Evolutionary conservation across 2,113 vertebrate genomes (phyloP).

Genomic region (Danio rerio): DNA sequence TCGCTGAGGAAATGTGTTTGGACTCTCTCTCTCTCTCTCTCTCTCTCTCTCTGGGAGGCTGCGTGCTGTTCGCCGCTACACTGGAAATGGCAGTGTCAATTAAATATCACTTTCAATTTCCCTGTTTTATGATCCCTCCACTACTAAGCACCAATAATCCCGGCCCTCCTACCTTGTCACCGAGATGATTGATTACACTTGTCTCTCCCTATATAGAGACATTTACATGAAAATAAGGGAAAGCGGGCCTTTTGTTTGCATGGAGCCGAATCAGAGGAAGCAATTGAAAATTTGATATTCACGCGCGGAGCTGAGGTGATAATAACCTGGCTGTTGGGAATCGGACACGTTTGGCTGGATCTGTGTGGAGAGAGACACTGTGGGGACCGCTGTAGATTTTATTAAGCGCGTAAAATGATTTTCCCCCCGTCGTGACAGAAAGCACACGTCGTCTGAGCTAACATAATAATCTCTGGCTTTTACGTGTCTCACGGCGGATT

Average conservation of each 20-base stretch:
- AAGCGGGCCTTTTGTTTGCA: constrained; percentile 81
- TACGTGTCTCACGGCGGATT: constrained; percentile 31
- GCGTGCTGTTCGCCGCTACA: constrained; percentile 64
- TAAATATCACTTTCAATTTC: constrained; percentile 89
- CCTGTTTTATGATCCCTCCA: constrained; percentile 85
- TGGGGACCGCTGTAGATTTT: constrained; percentile 77
- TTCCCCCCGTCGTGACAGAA: constrained; percentile 72
- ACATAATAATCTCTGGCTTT: constrained; percentile 74
- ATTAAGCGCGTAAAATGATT: constrained; percentile 80
- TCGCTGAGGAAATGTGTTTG: constrained; percentile 73
- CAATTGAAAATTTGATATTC: constrained; percentile 82
- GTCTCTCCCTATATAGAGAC: constrained; percentile 82
- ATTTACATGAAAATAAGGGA: constrained; percentile 87
- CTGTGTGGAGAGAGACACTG: constrained; percentile 56
- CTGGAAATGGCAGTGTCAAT: constrained; percentile 86
- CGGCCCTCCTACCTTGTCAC: constrained; percentile 83
- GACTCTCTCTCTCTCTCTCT: constrained; percentile 46
- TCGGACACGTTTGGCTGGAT: constrained; percentile 74
- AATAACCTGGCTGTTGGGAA: constrained; percentile 64
- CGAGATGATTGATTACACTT: constrained; percentile 86
- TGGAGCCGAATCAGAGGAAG: constrained; percentile 76
- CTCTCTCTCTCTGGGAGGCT: constrained; percentile 48
- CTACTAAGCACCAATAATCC: constrained; percentile 88
- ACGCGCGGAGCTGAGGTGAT: constrained; percentile 67
- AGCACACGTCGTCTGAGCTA: constrained; percentile 73